Evolutionary conservation across 2,888 invertebrate species (phyloP), one percentile per base, ranked within the genome.

Genomic region (Stramonita haemastoma): DNA sequence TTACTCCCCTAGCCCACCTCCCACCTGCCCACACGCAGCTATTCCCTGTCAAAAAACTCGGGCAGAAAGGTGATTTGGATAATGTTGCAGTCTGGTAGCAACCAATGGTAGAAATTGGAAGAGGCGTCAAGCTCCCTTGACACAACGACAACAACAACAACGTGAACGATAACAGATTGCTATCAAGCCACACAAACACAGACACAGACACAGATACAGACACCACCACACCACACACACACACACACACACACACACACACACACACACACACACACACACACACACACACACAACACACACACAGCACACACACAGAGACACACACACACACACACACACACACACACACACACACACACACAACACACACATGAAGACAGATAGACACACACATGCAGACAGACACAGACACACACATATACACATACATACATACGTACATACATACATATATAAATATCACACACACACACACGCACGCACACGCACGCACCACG

Each of bases 191-290:
- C 57, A 57, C 57, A 57, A 8, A 57, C 57, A 57, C 57, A 57
- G 15, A 57, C 57, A 57, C 57, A 13, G 57, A 57, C 57, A 17
- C 57, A 57, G n/a, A n/a, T n/a, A n/a, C n/a, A n/a, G n/a, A n/a
- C n/a, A n/a, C n/a, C n/a, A n/a, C n/a, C n/a, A 57, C 11, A 17
- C 57, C 70, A 26, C 22, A 26, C 70, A 70, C 70, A 70, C 70
- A 70, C 70, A 70, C 11, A 70, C 70, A 70, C 26, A 70, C 70
- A 70, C 70, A 70, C 22, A 70, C 70, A 70, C 70, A 70, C 70
- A 70, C 11, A 70, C 70, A 70, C 70, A 70, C 70, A 70, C 70
- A 70, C 70, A 70, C 70, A 70, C 70, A 70, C 70, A 70, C 70
- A 22, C 70, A 70, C 70, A 70, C 70, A 22, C 70, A 70, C 70